Base-by-base conservation (phyloP, 1,140 invertebrate species). In the Mercenaria mercenaria region DNA sequence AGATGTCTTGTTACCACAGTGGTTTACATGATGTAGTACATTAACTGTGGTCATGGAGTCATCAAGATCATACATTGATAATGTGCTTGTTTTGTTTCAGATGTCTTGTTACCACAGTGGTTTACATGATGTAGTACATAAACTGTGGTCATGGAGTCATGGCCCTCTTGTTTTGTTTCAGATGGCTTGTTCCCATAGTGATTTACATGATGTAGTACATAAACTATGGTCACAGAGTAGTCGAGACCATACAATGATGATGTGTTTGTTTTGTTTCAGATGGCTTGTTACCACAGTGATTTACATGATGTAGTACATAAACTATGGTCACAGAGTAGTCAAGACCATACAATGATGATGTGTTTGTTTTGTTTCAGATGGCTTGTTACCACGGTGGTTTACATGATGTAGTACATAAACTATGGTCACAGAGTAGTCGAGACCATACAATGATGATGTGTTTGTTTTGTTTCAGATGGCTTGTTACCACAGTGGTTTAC, bases 401-500 rank as follows among this genome's bases (percentile, higher is more conserved):
- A 61, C 92, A 88, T 13, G 80, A 79, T 29, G 79, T 95, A 2
- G 41, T 94, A 18, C 94, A 95, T 69, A 91, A 89, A 56, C 61
- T 95, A 41, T 95, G 95, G 95, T 61, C 93, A 0, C 95, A 94
- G 95, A 93, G 94, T n/a, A n/a, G n/a, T n/a, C n/a, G n/a, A n/a
- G n/a, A n/a, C n/a, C n/a, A n/a, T n/a, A n/a, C n/a, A n/a, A n/a
- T 90, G n/a, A n/a, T n/a, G n/a, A n/a, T n/a, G n/a, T n/a, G n/a
- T n/a, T n/a, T n/a, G n/a, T n/a, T n/a, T n/a, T n/a, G n/a, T n/a
- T n/a, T n/a, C 90, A 95, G 94, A 91, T 93, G 90, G 93, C 93
- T 0, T 92, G 93, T 86, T 91, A 92, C 67, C 92, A 95, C 74
- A 91, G 92, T 88, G 93, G 93, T 23, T 89, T 95, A 69, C 92